Base-by-base conservation (phyloP, 2,797 vertebrate genomes). In the Tapera naevia region DNA sequence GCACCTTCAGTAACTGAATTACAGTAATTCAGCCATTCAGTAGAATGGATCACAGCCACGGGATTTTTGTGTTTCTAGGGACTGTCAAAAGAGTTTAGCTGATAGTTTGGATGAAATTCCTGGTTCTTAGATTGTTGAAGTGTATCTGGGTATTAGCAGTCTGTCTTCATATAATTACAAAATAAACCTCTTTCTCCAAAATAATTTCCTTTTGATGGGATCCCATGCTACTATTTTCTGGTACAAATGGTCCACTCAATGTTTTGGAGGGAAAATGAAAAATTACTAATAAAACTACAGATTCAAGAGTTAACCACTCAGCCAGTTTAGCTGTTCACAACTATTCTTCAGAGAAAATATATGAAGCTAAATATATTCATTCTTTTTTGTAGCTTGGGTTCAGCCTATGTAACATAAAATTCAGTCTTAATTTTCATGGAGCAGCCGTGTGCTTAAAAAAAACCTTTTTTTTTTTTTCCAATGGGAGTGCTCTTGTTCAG, bases 221-320 rank as follows among this genome's bases (percentile, higher is more conserved):
- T 50, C 5, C 4, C 0, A 0, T 57, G 41, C 19, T 13, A 45
- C 30, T 2, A 18, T 80, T 56, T 86, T 17, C 27, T 73, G 8
- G 7, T 62, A 57, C 12, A 60, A 61, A 76, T 51, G 73, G 81
- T 61, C 28, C 2, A 10, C 46, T 46, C 17, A 17, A 8, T 56
- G 2, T 58, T 86, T 79, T 66, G 53, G 27, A 83, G 10, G 64
- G n/a, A 32, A 88, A 69, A 46, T 27, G 13, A 62, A 72, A 92
- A 69, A 50, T 12, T 0, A 21, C 3, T 37, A 72, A 51, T 32
- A 35, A 78, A 48, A 50, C 35, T 71, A 37, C 18, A 61, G 14
- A 32, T 70, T 30, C 3, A 13, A 28, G 17, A 66, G 35, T 32
- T 64, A 23, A 54, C 45, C 13, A 10, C 19, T 37, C 17, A 24